Conservation (phyloP, 2,113 vertebrate species). For the Pitta sordida region DNA sequence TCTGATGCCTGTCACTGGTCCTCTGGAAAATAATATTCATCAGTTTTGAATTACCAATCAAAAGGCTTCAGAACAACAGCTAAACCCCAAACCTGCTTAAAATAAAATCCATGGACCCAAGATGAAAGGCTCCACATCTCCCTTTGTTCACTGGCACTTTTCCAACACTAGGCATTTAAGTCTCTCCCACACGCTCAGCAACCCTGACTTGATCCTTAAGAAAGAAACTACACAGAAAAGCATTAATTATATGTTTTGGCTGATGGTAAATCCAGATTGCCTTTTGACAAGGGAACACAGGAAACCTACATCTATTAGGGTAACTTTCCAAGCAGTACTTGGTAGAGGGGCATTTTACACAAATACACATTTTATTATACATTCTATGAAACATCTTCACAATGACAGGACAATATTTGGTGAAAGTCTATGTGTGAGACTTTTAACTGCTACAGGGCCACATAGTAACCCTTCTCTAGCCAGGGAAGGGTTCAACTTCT, state of each 20-base stretch:
- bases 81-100: background rate
- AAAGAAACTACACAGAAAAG: background rate
- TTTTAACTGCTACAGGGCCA: background rate
- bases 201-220: background rate
- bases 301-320: background rate
- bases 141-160: background rate
- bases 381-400: background rate
- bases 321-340: background rate
- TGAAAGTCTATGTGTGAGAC: rapidly evolving
- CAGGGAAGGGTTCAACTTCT: background rate
- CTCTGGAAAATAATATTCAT: background rate
- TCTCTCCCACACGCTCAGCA: background rate
- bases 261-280: background rate
- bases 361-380: background rate
- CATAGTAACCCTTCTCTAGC: background rate
- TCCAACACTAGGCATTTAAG: background rate
- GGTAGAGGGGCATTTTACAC: background rate
- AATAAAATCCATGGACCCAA: background rate
- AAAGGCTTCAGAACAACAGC: background rate
- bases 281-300: background rate
- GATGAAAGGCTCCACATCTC: background rate
- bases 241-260: background rate
- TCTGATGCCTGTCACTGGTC: background rate
- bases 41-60: background rate
- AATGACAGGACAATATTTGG: background rate